Evolutionary conservation across 2,113 vertebrate species (phyloP).

Genomic region (Psittacara wagleri): DNA sequence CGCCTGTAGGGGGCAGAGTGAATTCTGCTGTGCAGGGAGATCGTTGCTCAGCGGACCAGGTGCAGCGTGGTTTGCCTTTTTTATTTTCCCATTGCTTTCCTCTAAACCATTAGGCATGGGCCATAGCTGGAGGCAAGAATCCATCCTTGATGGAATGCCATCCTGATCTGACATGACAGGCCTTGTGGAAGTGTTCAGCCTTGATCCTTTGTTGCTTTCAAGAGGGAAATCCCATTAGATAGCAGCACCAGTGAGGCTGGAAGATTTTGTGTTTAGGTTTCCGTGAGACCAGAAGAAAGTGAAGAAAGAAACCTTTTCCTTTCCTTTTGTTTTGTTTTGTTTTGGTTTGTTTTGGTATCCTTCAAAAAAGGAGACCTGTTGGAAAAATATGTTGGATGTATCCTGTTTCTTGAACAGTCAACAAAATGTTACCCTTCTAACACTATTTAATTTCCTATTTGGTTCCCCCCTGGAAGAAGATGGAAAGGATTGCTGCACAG

Average conservation of each 20-base stretch:
- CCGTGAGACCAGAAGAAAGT: not conserved
- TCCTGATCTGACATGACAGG: not conserved
- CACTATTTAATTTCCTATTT: not conserved
- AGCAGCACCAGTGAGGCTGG: not conserved
- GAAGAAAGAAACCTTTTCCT: not conserved
- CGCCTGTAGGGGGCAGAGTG: not conserved
- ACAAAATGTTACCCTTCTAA: not conserved
- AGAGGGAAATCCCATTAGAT: not conserved
- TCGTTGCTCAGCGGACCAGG: not conserved
- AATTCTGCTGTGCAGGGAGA: not conserved
- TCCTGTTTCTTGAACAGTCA: not conserved
- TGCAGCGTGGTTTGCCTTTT: not conserved
- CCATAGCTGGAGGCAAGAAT: slow-evolving; percentile 11
- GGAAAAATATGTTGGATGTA: not conserved
- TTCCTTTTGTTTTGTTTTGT: not conserved
- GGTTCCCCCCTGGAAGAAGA: not conserved
- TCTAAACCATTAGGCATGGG: not conserved
- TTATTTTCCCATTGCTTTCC: not conserved
- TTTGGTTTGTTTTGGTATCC: not conserved
- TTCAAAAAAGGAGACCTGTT: not conserved
- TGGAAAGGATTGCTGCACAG: not conserved
- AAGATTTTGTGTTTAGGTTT: not conserved
- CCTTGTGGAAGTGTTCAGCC: not conserved
- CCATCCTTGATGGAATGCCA: not conserved
- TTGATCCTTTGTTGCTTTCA: not conserved